phyloP scores from a whole-genome alignment of 2,888 invertebrate genomes.

The Pachydiplax longipennis region DNA sequence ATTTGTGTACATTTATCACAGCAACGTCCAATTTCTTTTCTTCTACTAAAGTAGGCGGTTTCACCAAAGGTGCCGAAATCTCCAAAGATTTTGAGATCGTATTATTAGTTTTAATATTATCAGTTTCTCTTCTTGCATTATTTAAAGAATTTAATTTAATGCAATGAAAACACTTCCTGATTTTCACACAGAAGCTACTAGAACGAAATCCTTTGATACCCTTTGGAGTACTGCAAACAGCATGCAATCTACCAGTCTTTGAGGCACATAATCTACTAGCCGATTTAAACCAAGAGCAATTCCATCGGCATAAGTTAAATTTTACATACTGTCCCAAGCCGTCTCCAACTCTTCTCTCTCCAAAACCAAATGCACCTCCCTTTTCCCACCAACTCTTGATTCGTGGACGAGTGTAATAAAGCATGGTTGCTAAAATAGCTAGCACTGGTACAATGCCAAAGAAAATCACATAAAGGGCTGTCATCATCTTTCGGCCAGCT shows the following conservation, averaged over 20 bases:
- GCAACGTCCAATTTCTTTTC: background rate
- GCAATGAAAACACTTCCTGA: background rate
- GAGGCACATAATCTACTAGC: background rate
- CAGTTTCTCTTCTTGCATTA: background rate
- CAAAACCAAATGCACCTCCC: conserved; percentile 55
- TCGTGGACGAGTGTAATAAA: conserved; percentile 79
- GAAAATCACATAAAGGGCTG: conserved; percentile 86
- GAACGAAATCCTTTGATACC: background rate
- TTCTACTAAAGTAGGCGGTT: background rate
- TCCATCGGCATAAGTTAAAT: conserved; percentile 13
- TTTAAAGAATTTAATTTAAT: background rate
- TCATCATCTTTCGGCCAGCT: conserved; percentile 80
- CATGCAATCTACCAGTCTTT: conserved; percentile 21
- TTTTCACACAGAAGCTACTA: background rate
- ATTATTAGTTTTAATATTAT: background rate
- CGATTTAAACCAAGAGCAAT: conserved; percentile 26
- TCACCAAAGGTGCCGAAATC: background rate
- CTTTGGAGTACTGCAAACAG: background rate
- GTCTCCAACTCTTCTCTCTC: conserved; percentile 28
- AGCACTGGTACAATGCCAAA: conserved; percentile 81
- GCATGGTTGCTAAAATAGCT: conserved; percentile 70
- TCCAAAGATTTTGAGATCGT: background rate
- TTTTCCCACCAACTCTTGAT: conserved; percentile 66
- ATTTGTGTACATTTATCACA: background rate
- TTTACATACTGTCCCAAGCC: conserved; percentile 34